Evolutionary conservation across 2,888 invertebrate species (phyloP), one percentile per base, ranked within the genome.

Genomic region (Caenorhabditis sp.): DNA sequence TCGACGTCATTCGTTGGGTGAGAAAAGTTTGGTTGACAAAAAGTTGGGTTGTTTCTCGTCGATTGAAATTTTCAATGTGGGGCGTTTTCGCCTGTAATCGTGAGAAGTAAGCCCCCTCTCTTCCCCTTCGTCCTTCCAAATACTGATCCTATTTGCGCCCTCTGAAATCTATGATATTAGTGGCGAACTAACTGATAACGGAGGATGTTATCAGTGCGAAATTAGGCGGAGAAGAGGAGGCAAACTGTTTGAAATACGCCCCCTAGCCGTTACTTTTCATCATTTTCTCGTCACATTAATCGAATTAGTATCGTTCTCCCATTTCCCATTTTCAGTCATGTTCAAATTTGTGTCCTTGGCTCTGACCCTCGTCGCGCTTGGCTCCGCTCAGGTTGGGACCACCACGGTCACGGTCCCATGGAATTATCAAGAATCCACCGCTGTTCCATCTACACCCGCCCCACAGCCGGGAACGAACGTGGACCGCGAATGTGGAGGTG

Each of bases 191-290:
- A 20, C 52, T 63, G 63, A 63, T 63, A 63, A 63, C 24, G 22
- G 22, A 2, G 5, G 11, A 26, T 13, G 2, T 66, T 66, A 66
- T 56, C 66, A 55, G 55, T 65, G 52, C n/a, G 22, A 52, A 52
- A 22, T 3, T 48, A 15, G 30, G 15, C 13, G 43, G 32, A 9
- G 39, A 24, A 24, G 32, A 9, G 11, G 53, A 55, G 30, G 20
- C 35, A 56, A 48, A 55, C 46, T 53, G 46, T 55, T 58, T 66
- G 50, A 66, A 66, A 58, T 58, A 58, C 66, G 56, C 56, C 66
- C 56, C 39, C 50, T 27, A 39, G 9, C 39, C 30, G 56, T 4
- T 32, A 55, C n/a, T 48, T 65, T 56, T 55, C 46, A 48, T 48
- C 48, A 48, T 22, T 41, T 2, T 41, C 35, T 37, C 27, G 37